Base-by-base conservation (phyloP, 2,888 invertebrate species). In the Sarcophaga carnaria region DNA sequence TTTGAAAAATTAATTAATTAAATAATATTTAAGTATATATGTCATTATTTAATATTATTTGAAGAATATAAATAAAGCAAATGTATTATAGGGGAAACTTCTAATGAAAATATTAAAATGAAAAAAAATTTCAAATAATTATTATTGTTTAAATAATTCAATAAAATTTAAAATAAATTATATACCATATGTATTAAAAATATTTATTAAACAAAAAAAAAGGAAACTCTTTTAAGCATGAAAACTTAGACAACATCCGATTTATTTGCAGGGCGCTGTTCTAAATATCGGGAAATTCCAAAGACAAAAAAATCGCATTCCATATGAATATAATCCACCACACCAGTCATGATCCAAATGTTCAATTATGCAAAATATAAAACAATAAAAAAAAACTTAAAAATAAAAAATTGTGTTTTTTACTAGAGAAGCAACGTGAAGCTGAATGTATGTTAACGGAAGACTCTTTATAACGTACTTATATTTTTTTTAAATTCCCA, bases 1-100 rank as follows among this genome's bases (percentile, higher is more conserved):
- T 69, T 14, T 17, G 54, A 22, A 54, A 45, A 63, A 22, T 66
- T 11, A 47, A 63, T 62, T 62, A 63, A 11, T 67, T 49, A 71
- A n/a, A 62, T 62, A 37, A 37, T 37, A 37, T 37, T 37, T 37
- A 37, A 37, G 37, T 37, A 37, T 10, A 37, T 37, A 37, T 22
- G 22, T 22, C 1, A 37, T 10, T 37, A 37, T 10, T 37, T 8
- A 37, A 37, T 37, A 37, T 37, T 37, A 37, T 37, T 37, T 37
- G 37, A 37, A 37, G 37, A 10, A 37, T 37, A 37, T 10, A 37
- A 62, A 62, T 64, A 79, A 71, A 54, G 22, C 17, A 25, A 62
- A 63, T 82, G 77, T 80, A 80, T 78, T 70, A 70, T 83, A 78
- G 80, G 71, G 82, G 63, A 80, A 80, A 78, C 49, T 83, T 83